phyloP scores from a whole-genome alignment of 2,888 invertebrate genomes.

The Baccha elongata region DNA sequence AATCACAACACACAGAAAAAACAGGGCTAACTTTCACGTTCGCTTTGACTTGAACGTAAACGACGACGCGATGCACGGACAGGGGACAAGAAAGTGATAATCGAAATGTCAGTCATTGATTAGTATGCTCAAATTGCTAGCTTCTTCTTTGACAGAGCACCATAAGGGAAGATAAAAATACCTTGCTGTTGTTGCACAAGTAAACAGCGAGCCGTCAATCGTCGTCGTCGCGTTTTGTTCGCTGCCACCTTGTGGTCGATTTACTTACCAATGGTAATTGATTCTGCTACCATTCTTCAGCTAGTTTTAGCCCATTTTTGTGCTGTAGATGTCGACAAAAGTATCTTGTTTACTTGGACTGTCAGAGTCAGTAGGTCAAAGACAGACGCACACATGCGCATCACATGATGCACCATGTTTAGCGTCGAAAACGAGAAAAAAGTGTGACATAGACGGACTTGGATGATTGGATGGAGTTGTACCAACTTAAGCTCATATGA shows the following conservation, averaged over 20 bases:
- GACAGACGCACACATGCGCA: conserved; percentile 11
- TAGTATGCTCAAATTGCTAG: conserved; percentile 44
- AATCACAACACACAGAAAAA: conserved; percentile 41
- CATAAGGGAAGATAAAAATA: neutral
- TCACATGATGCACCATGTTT: conserved; percentile 49
- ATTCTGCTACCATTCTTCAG: conserved; percentile 46
- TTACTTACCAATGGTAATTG: conserved; percentile 54
- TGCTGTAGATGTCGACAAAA: conserved; percentile 5
- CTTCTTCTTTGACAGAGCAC: conserved; percentile 11
- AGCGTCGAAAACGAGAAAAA: conserved; percentile 53
- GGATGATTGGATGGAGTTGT: conserved; percentile 33
- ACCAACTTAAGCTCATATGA: conserved; percentile 20
- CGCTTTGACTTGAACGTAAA: neutral
- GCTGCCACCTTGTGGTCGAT: conserved; percentile 14
- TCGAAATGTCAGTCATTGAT: conserved; percentile 44
- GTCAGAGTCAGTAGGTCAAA: conserved; percentile 68
- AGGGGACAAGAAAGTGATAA: conserved; percentile 61
- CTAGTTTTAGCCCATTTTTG: neutral
- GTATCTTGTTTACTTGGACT: conserved; percentile 56
- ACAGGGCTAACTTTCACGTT: conserved; percentile 68
- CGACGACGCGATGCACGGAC: neutral
- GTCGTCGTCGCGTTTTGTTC: too few relatives aligned
- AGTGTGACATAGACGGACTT: conserved; percentile 65
- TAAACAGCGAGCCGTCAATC: neutral
- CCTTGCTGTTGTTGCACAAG: neutral